A percentile compares a stretch with the other conserved stretches of the same genome.
phyloP scores from a whole-genome alignment of 1,140 invertebrate genomes.

The Mercenaria mercenaria region DNA sequence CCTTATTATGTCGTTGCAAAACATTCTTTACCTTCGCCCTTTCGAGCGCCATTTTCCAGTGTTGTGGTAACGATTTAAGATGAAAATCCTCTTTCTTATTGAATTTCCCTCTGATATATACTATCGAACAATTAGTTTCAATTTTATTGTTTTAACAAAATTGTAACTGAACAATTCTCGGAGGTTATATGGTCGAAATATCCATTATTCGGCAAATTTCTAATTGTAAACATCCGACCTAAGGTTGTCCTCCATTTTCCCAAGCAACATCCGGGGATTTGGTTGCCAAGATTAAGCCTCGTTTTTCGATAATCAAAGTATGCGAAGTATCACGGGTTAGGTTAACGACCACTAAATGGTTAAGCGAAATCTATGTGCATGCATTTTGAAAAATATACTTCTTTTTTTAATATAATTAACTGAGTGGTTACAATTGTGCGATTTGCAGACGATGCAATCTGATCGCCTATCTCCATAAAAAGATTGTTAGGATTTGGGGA shows the following conservation, averaged over 20 bases:
- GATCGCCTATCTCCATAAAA: no score
- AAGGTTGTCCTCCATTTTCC: conserved; percentile 72
- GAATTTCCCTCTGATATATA: background rate
- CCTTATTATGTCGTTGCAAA: conserved; percentile 35
- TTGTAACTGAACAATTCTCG: background rate
- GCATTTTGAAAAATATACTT: no score
- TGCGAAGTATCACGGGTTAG: no score
- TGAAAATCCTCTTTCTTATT: background rate
- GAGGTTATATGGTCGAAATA: background rate
- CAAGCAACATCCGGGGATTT: conserved; percentile 79
- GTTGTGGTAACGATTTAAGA: background rate
- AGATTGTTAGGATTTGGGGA: no score
- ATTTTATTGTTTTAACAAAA: background rate
- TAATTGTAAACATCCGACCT: conserved; percentile 58
- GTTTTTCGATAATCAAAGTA: background rate
- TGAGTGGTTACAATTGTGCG: no score
- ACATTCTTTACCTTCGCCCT: conserved; percentile 78
- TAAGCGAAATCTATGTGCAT: no score
- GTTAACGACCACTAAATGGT: no score
- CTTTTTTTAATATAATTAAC: no score
- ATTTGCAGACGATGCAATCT: no score
- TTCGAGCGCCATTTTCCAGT: conserved; percentile 79
- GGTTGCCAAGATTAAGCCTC: conserved; percentile 81
- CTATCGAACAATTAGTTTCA: background rate
- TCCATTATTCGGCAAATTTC: conserved; percentile 32